These are phyloP conservation scores for Amazona vittata DNA, from an alignment of 2,113 vertebrate genomes.

Conservation along the genomic window DNA sequence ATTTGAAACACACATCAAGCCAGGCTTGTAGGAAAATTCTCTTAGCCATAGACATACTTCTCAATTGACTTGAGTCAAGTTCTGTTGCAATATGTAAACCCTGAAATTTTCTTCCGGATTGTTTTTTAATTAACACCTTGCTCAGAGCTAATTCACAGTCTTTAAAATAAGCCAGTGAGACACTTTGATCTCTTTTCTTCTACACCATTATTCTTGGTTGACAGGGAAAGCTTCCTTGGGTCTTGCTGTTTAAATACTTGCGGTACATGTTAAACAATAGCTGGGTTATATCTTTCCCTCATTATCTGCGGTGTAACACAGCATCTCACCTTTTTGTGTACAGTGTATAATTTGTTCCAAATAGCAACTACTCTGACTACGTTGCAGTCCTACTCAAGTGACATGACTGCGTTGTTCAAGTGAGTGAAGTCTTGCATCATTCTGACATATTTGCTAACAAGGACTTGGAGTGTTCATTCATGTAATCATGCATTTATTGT, in stretches of 20 bases:
- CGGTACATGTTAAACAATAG: not conserved
- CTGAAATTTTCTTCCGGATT: constrained; percentile 26
- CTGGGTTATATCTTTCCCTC: not conserved
- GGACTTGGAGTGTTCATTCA: not conserved
- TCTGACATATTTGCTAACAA: not conserved
- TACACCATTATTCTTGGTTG: not conserved
- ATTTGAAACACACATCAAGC: constrained; percentile 11
- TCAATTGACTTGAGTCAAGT: not conserved
- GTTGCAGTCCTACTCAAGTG: not conserved
- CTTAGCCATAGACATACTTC: not conserved
- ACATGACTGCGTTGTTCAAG: not conserved
- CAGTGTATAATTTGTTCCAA: not conserved
- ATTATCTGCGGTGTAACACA: not conserved
- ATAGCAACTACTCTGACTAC: not conserved
- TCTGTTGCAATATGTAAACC: constrained; percentile 33
- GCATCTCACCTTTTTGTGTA: not conserved
- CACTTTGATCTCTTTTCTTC: constrained; percentile 31
- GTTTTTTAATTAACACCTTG: constrained; percentile 65
- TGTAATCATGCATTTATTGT: not conserved
- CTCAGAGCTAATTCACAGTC: constrained; percentile 52
- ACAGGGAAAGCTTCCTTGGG: not conserved
- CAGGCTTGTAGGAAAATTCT: not conserved
- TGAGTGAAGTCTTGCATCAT: fast-evolving
- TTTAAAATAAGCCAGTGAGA: not conserved
- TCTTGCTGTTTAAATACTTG: not conserved